phyloP scores from a whole-genome alignment of 2,113 vertebrate species.

The Hippolais icterina region DNA sequence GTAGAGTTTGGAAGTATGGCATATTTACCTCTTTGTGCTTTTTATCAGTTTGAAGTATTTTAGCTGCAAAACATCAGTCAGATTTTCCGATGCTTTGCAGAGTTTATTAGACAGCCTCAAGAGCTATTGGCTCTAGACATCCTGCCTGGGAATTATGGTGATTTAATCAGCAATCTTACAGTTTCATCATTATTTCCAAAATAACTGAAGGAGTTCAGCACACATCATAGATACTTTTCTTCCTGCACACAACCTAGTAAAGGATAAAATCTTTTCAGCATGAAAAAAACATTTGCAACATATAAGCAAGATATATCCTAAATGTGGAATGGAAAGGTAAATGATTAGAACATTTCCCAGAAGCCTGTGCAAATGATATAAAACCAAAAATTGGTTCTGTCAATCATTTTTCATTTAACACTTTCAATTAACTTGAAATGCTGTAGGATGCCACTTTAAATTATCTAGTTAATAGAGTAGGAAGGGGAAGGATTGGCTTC shows the following conservation, averaged over 20 bases:
- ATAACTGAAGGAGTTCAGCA: slow-evolving; percentile 3
- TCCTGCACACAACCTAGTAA: neutral
- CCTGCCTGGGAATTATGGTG: neutral
- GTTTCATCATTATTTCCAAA: slow-evolving; percentile 34
- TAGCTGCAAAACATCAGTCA: slow-evolving; percentile 24
- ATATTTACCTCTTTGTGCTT: neutral
- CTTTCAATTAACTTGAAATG: slow-evolving; percentile 58
- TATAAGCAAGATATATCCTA: neutral
- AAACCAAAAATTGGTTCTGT: neutral
- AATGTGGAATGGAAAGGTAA: neutral
- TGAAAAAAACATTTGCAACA: neutral
- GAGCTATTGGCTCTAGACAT: slow-evolving; percentile 2
- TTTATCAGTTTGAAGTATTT: slow-evolving; percentile 19
- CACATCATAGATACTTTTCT: neutral
- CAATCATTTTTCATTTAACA: slow-evolving; percentile 53
- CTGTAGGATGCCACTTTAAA: slow-evolving; percentile 54
- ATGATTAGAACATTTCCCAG: slow-evolving; percentile 20
- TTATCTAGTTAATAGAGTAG: slow-evolving; percentile 51
- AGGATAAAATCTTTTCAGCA: neutral
- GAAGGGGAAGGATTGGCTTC: slow-evolving; percentile 44
- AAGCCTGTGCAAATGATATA: neutral
- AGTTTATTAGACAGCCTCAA: neutral
- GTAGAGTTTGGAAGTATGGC: neutral
- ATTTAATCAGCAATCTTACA: slow-evolving; percentile 19
- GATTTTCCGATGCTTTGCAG: slow-evolving; percentile 21